Evolutionary conservation across 2,113 vertebrate species (phyloP), one percentile per base, ranked within the genome.

Genomic region (Psilopsiagon aurifrons): DNA sequence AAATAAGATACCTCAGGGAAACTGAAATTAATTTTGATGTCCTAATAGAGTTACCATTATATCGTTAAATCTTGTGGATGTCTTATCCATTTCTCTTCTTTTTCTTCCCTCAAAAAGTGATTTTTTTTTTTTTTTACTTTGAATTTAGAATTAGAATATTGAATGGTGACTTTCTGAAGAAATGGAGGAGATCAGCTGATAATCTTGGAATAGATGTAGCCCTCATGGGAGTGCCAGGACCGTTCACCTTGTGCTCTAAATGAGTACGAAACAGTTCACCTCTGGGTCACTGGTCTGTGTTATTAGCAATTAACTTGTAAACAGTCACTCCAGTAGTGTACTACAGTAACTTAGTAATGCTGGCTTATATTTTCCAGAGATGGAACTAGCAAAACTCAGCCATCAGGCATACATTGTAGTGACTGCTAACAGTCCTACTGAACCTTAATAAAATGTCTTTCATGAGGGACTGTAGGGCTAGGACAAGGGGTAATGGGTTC

Each of bases 11-110:
- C 94, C 95, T 97, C 94, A 74, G 97, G 97, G 97, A 98, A 97
- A 94, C 27, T 91, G 88, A 98, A 98, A 98, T 98, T 98, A 98
- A 98, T 98, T 98, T 98, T 98, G 79, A 96, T 95, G 83, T 97
- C 95, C 97, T 98, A 97, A 97, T 97, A 97, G 92, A 95, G 94
- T 96, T 96, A 94, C 69, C 49, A 77, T 97, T 95, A 88, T 94
- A 91, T 88, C 71, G 93, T 95, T 97, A 97, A 97, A 97, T 97
- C 91, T 96, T 95, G 69, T 60, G 85, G 44, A 94, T 96, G 73
- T 91, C 96, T 97, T 97, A 76, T 79, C 90, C 83, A 64, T 28
- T 94, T 96, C 31, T 67, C 43, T 74, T 92, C 19, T 84, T 47
- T 94, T 47, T 44, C 27, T 59, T 83, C n/a, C 17, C 11, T 83